Percentiles rank a stretch among this genome's conserved stretches.
phyloP scores from a whole-genome alignment of 2,113 vertebrate genomes.

The Alligator mississippiensis region DNA sequence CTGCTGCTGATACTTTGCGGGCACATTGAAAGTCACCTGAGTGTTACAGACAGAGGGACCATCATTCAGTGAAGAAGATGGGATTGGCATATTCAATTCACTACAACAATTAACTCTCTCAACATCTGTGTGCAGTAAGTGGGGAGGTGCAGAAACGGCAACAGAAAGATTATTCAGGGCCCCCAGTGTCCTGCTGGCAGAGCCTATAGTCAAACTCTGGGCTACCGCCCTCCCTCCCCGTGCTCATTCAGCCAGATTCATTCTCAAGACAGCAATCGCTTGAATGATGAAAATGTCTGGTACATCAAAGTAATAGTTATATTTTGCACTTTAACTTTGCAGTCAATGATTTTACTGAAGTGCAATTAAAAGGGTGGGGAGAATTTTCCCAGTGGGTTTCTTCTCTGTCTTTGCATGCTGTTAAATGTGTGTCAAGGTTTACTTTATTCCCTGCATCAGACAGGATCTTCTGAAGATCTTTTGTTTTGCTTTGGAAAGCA shows the following conservation, averaged over 20 bases:
- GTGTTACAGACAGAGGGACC: not conserved
- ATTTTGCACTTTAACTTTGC: not conserved
- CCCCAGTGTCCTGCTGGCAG: accelerated
- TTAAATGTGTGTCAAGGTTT: not conserved
- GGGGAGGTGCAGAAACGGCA: accelerated
- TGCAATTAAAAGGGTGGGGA: too few species aligned
- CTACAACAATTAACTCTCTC: not conserved
- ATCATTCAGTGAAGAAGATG: not conserved
- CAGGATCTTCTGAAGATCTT: not conserved
- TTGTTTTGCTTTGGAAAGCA: not conserved
- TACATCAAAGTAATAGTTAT: accelerated
- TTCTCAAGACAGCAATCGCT: not conserved
- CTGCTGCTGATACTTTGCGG: not conserved
- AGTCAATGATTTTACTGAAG: not conserved
- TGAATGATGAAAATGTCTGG: not conserved
- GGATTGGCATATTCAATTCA: not conserved
- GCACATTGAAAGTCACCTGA: not conserved
- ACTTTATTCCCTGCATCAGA: not conserved
- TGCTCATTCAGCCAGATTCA: accelerated
- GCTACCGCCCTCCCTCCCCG: not conserved
- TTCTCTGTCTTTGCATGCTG: not conserved
- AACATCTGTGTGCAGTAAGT: not conserved
- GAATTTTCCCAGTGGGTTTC: accelerated
- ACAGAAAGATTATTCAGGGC: accelerated
- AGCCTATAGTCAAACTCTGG: not conserved